Evolutionary conservation across 2,797 vertebrate species (phyloP).

Genomic region (Microctenopoma steveboyesi): DNA sequence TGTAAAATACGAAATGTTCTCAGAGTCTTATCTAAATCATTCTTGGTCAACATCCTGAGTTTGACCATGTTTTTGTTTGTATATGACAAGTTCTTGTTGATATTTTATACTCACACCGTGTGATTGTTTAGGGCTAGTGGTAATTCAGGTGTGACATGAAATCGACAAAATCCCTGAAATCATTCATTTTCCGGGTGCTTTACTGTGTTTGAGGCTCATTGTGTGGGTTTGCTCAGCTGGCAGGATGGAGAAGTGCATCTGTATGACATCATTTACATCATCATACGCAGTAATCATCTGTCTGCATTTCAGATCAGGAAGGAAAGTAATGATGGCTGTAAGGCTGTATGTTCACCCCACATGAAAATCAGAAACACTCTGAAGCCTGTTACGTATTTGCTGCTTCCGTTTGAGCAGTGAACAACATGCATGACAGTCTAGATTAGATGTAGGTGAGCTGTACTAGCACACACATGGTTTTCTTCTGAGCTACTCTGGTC

Average conservation of each 20-base stretch:
- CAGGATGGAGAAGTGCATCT: constrained; percentile 15
- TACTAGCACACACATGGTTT: too few species aligned
- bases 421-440: too few species aligned
- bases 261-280: too few species aligned
- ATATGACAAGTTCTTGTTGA: neutral
- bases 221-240: constrained; percentile 5
- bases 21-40: neutral
- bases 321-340: neutral
- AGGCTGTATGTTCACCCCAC: constrained; percentile 22
- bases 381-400: neutral
- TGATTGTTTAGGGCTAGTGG: constrained; percentile 1
- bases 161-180: constrained; percentile 4
- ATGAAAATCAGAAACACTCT: neutral
- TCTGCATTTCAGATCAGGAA: constrained; percentile 31
- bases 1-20: neutral
- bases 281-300: constrained; percentile 31
- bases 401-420: neutral
- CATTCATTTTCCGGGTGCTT: neutral
- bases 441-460: too few species aligned
- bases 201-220: constrained; percentile 30
- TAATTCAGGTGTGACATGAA: neutral
- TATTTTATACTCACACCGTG: neutral
- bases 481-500: constrained; percentile 9
- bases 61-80: constrained; percentile 5
- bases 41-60: constrained; percentile 5